Conservation (phyloP, 2,888 invertebrate genomes). For the Sarcophaga subvicina region DNA sequence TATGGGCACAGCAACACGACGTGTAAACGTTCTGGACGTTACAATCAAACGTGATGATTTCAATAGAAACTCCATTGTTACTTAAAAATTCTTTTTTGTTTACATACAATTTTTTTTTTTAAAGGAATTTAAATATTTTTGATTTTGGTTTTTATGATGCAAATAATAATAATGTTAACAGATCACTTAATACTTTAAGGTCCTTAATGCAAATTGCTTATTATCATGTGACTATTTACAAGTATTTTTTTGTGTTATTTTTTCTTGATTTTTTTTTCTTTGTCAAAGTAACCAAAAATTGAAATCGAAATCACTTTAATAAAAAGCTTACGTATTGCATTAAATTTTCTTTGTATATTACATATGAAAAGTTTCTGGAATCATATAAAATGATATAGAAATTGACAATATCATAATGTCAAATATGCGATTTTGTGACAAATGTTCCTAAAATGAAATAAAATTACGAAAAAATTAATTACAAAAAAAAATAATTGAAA, state of each 20-base stretch:
- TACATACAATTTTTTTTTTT: background rate
- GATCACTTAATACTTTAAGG: background rate
- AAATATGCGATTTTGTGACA: constrained; percentile 78
- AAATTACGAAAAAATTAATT: constrained; percentile 27
- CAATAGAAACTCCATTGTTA: constrained; percentile 80
- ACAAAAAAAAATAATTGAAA: background rate
- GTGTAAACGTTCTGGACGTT: constrained; percentile 79
- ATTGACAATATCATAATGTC: constrained; percentile 79
- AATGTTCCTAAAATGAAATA: constrained; percentile 78
- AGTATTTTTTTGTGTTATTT: background rate
- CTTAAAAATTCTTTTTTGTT: background rate
- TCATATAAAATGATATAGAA: constrained; percentile 73
- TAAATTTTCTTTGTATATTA: constrained; percentile 32
- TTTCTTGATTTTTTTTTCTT: background rate
- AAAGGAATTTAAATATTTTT: background rate
- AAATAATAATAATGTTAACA: constrained; percentile 6
- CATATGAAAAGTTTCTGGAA: constrained; percentile 56
- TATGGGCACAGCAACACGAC: constrained; percentile 81
- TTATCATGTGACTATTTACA: background rate
- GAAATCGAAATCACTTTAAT: constrained; percentile 33
- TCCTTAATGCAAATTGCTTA: constrained; percentile 6
- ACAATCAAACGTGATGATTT: constrained; percentile 81
- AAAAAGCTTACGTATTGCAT: background rate
- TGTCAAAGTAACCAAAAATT: background rate
- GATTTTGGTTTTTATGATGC: background rate